Evolutionary conservation across 2,797 vertebrate genomes (phyloP).

Genomic region (Cirrhinus molitorella): DNA sequence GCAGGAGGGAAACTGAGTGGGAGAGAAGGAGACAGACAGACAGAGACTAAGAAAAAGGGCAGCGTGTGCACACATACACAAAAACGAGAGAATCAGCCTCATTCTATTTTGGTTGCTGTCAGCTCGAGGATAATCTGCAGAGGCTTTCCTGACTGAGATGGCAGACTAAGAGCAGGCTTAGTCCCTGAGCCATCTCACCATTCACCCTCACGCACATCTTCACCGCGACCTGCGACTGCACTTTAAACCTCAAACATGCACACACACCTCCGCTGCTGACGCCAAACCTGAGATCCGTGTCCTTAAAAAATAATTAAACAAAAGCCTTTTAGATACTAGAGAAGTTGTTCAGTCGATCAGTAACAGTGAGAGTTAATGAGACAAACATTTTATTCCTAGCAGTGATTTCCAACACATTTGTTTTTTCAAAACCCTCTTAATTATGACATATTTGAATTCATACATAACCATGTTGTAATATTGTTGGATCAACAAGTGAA

Average conservation of each 20-base stretch:
- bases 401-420: not conserved
- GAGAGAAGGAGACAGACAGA: constrained; percentile 65
- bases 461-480: not conserved
- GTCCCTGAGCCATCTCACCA: constrained; percentile 58
- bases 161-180: constrained; percentile 61
- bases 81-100: constrained; percentile 51
- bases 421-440: not conserved
- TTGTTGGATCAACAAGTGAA: not conserved
- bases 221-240: constrained; percentile 44
- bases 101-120: constrained; percentile 64
- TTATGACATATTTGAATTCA: not conserved
- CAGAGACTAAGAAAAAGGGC: constrained; percentile 57
- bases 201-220: constrained; percentile 36
- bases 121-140: constrained; percentile 62
- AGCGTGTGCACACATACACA: constrained; percentile 48
- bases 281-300: not conserved
- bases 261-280: constrained; percentile 2
- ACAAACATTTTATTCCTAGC: not conserved
- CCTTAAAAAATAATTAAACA: not conserved
- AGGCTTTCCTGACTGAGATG: constrained; percentile 56
- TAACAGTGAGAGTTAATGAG: not conserved
- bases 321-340: not conserved
- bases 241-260: constrained; percentile 47
- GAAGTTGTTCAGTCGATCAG: not conserved
- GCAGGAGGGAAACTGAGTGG: constrained; percentile 40